These are phyloP conservation scores for Solenopsis invicta DNA, from an alignment of 1,140 invertebrate genomes.

Conservation along the genomic window DNA sequence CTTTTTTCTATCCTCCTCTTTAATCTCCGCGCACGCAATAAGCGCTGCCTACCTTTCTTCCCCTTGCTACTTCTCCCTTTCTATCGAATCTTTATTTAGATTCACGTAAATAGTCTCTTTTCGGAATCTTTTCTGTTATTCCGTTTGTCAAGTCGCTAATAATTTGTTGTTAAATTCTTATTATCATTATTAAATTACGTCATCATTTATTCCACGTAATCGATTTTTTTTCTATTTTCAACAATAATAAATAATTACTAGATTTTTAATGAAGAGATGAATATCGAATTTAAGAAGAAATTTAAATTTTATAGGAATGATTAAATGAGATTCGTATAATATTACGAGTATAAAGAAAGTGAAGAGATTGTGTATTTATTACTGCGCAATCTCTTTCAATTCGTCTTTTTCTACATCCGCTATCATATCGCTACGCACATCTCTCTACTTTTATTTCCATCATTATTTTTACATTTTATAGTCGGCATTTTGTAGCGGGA, in stretches of 20 bases:
- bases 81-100: background rate
- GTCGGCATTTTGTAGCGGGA: background rate
- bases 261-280: background rate
- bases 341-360: background rate
- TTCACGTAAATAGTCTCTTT: background rate
- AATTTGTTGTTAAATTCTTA: background rate
- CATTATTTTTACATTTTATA: slow-evolving; percentile 15
- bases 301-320: background rate
- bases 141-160: background rate
- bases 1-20: slow-evolving; percentile 1
- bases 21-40: background rate
- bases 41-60: background rate
- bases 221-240: slow-evolving; percentile 10
- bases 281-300: background rate
- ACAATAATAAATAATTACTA: background rate
- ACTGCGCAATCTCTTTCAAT: background rate
- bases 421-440: no score
- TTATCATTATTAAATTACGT: background rate
- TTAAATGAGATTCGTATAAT: background rate
- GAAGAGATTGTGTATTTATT: background rate
- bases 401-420: background rate
- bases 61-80: background rate
- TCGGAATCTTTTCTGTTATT: background rate
- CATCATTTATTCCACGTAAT: background rate
- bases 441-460: slow-evolving; percentile 12